Base-by-base conservation (phyloP, 2,113 vertebrate genomes). In the Nymphicus hollandicus region DNA sequence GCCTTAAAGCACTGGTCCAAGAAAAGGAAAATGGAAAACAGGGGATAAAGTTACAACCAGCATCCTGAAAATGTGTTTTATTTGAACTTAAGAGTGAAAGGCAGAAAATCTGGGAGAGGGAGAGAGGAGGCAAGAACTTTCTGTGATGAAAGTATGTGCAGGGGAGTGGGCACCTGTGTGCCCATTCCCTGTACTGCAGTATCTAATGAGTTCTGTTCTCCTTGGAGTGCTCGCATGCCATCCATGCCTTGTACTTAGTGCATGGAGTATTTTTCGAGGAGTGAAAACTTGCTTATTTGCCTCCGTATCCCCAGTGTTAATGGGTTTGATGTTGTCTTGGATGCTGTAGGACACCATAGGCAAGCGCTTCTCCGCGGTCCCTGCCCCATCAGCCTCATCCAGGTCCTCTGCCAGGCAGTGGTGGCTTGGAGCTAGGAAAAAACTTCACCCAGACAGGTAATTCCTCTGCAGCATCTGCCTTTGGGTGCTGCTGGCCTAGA, bases 211-310 rank as follows among this genome's bases (percentile, higher is more conserved):
- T 55, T 39, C 39, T 52, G 5, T 22, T 39, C 46, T 86, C 44
- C 52, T 29, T 4, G 17, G 18, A 25, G 25, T 11, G 47, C n/a
- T 44, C 37, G 11, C 0, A 0, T 44, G 50, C 55, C 24, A 6
- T 39, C 74, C 60, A 0, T 1, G 2, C 29, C 35, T 50, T 2
- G 10, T 18, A 39, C n/a, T 37, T 31, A 4, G 13, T 11, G 58
- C 47, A 1, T 6, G 6, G 37, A 18, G 14, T 14, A 0, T 0
- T 2, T 0, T 13, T 23, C 10, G 2, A 64, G 27, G 58, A 60
- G 43, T 17, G 35, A 17, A 31, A 64, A 31, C 7, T 1, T 5
- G 33, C 15, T 18, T 8, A 1, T 66, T 64, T 81, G n/a, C 9
- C 1, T 0, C 20, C 1, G 0, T 56, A 37, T 68, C 33, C 73